phyloP scores from a whole-genome alignment of 1,140 invertebrate genomes.

The Pseudobourletiella spinata region DNA sequence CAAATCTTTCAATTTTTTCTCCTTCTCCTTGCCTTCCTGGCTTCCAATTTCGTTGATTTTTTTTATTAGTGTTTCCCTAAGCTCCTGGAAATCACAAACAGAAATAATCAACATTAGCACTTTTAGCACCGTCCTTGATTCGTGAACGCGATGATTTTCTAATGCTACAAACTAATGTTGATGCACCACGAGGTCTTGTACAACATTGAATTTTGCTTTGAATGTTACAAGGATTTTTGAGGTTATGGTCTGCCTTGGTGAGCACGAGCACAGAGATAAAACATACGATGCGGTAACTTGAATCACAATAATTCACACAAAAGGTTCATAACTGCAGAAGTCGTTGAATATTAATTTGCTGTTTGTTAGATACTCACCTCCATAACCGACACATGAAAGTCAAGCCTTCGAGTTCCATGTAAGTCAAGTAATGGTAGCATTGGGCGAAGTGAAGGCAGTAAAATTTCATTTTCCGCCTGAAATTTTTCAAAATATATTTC shows the following conservation, averaged over 20 bases:
- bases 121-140: too few relatives aligned
- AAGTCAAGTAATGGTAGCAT: slow-evolving; percentile 90
- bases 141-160: too few relatives aligned
- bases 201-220: too few relatives aligned
- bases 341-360: slow-evolving; percentile 3
- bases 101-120: neutral
- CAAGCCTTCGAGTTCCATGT: slow-evolving; percentile 78
- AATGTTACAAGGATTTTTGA: too few relatives aligned
- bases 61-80: slow-evolving; percentile 76
- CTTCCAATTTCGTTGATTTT: slow-evolving; percentile 78
- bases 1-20: slow-evolving; percentile 82
- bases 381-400: slow-evolving; percentile 90
- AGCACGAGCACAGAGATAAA: too few relatives aligned
- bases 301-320: too few relatives aligned
- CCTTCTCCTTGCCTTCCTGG: slow-evolving; percentile 60
- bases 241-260: too few relatives aligned
- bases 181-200: too few relatives aligned
- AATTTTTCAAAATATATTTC: slow-evolving; percentile 30
- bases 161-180: too few relatives aligned
- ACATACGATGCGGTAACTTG: too few relatives aligned
- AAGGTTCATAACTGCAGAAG: too few relatives aligned
- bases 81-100: slow-evolving; percentile 48
- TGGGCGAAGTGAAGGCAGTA: slow-evolving; percentile 81
- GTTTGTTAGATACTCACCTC: slow-evolving; percentile 51
- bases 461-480: slow-evolving; percentile 81